Evolutionary conservation across 2,113 vertebrate species (phyloP).

Genomic region (Mystacornis crossleyi): DNA sequence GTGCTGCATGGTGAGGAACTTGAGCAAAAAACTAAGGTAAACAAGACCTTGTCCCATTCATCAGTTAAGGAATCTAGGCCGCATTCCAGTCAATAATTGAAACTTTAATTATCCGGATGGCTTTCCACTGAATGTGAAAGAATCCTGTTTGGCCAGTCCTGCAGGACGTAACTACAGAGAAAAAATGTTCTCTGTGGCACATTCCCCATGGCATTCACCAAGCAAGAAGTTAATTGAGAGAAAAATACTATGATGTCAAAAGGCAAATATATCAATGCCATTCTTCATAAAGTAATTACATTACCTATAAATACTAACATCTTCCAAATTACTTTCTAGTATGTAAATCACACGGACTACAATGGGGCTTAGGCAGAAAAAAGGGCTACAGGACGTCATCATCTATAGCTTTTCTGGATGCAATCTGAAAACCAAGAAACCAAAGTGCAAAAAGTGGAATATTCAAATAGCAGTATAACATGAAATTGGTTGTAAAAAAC

Average conservation of each 20-base stretch:
- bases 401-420: neutral
- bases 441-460: neutral
- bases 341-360: neutral
- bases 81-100: conserved; percentile 35
- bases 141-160: conserved; percentile 21
- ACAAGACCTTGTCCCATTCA: neutral
- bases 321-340: neutral
- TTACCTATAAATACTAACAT: neutral
- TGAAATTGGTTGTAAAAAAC: neutral
- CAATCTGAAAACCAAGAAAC: neutral
- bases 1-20: neutral
- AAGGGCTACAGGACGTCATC: neutral
- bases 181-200: neutral
- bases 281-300: neutral
- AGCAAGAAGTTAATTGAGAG: neutral
- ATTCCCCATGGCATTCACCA: neutral
- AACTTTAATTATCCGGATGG: conserved; percentile 45
- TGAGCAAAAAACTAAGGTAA: neutral
- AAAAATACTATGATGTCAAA: neutral
- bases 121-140: neutral
- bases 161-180: neutral
- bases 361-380: neutral
- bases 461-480: neutral
- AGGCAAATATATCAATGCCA: neutral
- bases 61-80: conserved; percentile 9